Evolutionary conservation across 2,888 invertebrate genomes (phyloP).

Genomic region (Clusia tigrina): DNA sequence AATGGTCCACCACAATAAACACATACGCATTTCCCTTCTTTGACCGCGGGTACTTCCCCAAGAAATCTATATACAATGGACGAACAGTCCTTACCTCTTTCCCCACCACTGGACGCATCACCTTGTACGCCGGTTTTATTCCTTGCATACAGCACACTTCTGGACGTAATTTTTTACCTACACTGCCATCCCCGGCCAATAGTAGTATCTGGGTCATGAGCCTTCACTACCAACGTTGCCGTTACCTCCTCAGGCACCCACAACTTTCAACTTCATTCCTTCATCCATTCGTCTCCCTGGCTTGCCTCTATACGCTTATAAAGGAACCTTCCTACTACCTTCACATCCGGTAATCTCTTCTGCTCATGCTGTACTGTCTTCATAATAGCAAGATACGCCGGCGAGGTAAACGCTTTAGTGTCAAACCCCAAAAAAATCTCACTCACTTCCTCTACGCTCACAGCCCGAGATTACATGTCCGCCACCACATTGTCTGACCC

Average conservation of each 20-base stretch:
- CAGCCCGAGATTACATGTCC: constrained; percentile 37
- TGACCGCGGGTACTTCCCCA: constrained; percentile 33
- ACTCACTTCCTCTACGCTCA: not conserved
- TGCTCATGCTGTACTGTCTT: not conserved
- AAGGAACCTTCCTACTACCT: not conserved
- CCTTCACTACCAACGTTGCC: not conserved
- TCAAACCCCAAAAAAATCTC: not conserved
- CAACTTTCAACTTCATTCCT: not conserved
- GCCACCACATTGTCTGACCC: constrained; percentile 40
- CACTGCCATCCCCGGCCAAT: too few relatives aligned
- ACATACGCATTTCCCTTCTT: constrained; percentile 26
- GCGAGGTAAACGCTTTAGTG: constrained; percentile 24
- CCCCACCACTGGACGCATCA: constrained; percentile 4
- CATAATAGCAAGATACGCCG: not conserved
- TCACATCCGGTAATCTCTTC: not conserved
- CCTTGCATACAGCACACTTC: too few relatives aligned
- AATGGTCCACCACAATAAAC: constrained; percentile 33
- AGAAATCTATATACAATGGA: constrained; percentile 33
- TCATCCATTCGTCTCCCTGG: not conserved
- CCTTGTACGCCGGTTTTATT: constrained; percentile 24
- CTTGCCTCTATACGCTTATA: not conserved
- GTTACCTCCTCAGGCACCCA: constrained; percentile 1
- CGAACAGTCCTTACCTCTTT: not conserved
- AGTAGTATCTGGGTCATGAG: constrained; percentile 5
- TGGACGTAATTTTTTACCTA: too few relatives aligned